phyloP scores from a whole-genome alignment of 2,888 invertebrate genomes.

The Scotopteryx bipunctaria region DNA sequence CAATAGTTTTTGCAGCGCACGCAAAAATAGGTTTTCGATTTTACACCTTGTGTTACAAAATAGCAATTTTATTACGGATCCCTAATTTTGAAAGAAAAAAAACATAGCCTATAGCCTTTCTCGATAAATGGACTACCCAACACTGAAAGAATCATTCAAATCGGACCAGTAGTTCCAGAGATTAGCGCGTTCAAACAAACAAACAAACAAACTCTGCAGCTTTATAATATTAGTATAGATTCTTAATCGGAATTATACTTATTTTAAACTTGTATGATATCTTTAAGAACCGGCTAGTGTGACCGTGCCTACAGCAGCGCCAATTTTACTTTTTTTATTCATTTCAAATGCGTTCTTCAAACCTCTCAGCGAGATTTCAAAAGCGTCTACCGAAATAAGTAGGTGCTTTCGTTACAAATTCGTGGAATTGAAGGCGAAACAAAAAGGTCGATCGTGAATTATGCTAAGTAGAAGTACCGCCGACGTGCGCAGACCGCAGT shows the following conservation, averaged over 20 bases:
- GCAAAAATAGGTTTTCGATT: no score
- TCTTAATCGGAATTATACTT: not conserved
- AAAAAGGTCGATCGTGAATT: constrained; percentile 27
- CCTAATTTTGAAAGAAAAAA: no score
- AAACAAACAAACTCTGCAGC: no score
- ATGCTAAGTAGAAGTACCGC: constrained; percentile 27
- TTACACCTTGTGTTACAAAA: no score
- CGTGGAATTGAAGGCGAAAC: constrained; percentile 22
- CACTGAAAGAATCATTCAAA: no score
- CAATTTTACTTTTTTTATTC: constrained; percentile 2
- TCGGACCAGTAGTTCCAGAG: no score
- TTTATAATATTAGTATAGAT: no score
- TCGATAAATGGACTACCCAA: no score
- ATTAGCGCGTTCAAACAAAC: no score
- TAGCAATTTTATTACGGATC: no score
- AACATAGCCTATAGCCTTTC: no score
- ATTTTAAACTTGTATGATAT: not conserved
- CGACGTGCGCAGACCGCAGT: constrained; percentile 15
- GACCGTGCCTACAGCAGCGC: not conserved
- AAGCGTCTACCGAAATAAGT: constrained; percentile 15
- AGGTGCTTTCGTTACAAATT: constrained; percentile 27
- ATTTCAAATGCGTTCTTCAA: constrained; percentile 7
- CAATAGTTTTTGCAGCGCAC: no score
- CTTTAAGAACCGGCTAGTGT: not conserved
- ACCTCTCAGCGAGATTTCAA: constrained; percentile 16